A percentile compares a stretch with the other conserved stretches of the same genome.
phyloP scores from a whole-genome alignment of 2,797 vertebrate genomes.

The Tangara arthus region DNA sequence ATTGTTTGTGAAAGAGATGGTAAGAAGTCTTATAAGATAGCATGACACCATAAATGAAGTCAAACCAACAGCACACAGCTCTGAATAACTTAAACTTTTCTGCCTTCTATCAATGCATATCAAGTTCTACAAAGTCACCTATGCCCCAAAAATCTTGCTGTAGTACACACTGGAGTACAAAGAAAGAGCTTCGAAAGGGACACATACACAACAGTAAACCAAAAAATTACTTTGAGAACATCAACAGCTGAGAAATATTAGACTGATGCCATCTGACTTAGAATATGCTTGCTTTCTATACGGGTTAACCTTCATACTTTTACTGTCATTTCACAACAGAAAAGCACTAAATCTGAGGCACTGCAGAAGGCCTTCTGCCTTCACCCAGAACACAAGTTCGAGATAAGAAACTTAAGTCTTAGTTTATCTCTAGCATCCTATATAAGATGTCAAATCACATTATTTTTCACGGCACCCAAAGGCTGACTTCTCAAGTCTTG shows the following conservation, averaged over 20 bases:
- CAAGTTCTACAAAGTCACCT: background rate
- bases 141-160: background rate
- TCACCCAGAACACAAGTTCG: background rate
- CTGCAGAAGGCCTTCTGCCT: background rate
- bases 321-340: background rate
- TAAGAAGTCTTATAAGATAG: background rate
- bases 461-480: background rate
- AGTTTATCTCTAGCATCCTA: background rate
- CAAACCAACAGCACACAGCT: background rate
- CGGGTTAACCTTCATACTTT: background rate
- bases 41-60: background rate
- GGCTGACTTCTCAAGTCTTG: background rate
- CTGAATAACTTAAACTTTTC: background rate
- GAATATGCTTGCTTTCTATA: background rate
- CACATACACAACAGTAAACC: background rate
- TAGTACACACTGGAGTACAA: background rate
- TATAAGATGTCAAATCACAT: accelerated
- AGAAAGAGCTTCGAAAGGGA: background rate
- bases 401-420: background rate
- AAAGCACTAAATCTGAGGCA: background rate
- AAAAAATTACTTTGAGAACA: background rate
- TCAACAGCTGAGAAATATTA: background rate
- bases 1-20: background rate
- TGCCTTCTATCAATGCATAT: background rate
- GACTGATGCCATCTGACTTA: background rate